These are phyloP conservation scores for Oikopleura vanhoeffeni DNA, from an alignment of 23 tunicate species.

Conservation along the genomic window DNA sequence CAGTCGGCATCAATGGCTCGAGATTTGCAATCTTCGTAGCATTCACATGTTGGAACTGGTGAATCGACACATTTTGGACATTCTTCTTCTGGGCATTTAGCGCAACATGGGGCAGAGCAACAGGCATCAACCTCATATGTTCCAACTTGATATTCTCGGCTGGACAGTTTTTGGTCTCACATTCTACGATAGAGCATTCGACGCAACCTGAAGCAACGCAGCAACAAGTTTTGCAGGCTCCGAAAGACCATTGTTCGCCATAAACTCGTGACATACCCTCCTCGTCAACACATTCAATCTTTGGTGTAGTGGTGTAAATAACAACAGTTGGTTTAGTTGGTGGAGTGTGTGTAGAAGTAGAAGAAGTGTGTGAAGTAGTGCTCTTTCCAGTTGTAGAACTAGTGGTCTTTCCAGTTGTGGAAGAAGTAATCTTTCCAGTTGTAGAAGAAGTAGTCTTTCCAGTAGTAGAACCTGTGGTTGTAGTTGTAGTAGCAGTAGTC, in stretches of 20 bases:
- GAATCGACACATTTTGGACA: neutral
- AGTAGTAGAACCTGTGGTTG: neutral
- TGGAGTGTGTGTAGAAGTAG: neutral
- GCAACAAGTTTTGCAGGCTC: neutral
- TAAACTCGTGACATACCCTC: neutral
- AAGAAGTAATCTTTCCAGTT: neutral
- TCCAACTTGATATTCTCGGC: slow-evolving; percentile 19
- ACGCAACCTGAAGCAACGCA: neutral
- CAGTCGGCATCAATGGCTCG: slow-evolving; percentile 23
- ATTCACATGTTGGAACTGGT: neutral
- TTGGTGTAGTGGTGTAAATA: neutral
- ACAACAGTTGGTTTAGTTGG: neutral
- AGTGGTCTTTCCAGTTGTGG: neutral
- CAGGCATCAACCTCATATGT: neutral
- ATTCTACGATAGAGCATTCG: slow-evolving; percentile 38
- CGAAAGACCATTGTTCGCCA: neutral
- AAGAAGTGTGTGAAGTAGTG: neutral
- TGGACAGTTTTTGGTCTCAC: slow-evolving; percentile 55
- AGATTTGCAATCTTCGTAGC: neutral
- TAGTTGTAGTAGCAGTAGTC: neutral
- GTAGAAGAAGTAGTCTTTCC: neutral
- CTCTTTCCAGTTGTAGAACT: neutral
- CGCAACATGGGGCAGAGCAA: neutral
- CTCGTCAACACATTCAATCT: neutral
- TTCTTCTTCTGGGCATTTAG: neutral